These are phyloP conservation scores for Chrysopilus asiliformis DNA, from an alignment of 2,888 invertebrate species.

Conservation along the genomic window DNA sequence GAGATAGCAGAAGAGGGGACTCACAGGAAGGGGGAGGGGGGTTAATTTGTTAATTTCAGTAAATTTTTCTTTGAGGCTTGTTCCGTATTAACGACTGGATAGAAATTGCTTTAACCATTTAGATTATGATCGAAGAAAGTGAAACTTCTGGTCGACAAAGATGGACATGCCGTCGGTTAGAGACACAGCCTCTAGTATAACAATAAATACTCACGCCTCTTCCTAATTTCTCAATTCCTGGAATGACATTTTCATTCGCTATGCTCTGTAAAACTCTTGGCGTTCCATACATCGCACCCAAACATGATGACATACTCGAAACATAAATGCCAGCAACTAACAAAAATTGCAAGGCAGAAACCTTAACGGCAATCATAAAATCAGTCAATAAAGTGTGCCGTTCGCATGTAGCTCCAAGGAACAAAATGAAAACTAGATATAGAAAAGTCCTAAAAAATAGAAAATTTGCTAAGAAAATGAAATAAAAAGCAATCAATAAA, in stretches of 20 bases:
- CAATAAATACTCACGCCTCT: conserved; percentile 74
- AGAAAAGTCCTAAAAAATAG: conserved; percentile 67
- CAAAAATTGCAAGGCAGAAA: conserved; percentile 68
- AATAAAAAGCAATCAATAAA: no score
- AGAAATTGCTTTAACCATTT: no score
- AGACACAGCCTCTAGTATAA: no score
- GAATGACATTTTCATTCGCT: conserved; percentile 89
- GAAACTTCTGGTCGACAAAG: no score
- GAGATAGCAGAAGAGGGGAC: no score
- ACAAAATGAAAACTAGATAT: conserved; percentile 79
- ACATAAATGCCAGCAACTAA: conserved; percentile 87
- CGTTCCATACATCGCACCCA: conserved; percentile 93
- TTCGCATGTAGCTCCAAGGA: conserved; percentile 78
- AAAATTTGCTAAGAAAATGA: not conserved
- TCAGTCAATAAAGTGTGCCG: conserved; percentile 57
- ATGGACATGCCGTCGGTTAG: no score
- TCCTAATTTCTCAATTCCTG: conserved; percentile 71
- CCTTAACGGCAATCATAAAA: conserved; percentile 85
- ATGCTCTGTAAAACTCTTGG: conserved; percentile 90
- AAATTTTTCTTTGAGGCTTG: no score
- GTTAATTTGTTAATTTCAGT: no score
- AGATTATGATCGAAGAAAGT: no score
- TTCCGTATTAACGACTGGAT: no score
- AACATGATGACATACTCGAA: conserved; percentile 88
- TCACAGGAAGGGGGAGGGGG: no score